Conservation (phyloP, 2,888 invertebrate genomes). For the Imbricaverruca yamaguchii region DNA sequence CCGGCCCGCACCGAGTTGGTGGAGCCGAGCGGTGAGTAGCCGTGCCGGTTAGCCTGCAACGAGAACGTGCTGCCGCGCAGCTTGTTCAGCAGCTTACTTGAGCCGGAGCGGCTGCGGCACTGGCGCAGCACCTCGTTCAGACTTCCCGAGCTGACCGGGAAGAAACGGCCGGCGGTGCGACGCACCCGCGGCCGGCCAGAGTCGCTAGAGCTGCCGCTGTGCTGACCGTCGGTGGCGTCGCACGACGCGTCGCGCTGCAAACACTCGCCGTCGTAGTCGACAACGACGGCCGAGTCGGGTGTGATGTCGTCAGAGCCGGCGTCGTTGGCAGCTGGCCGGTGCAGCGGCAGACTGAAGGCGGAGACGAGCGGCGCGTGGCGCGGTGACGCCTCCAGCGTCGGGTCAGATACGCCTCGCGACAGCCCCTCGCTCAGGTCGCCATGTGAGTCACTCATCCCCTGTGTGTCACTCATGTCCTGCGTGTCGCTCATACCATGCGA, state of each 20-base stretch:
- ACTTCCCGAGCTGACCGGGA: not conserved
- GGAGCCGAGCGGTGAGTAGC: constrained; percentile 11
- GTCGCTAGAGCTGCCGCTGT: not conserved
- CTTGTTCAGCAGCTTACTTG: not conserved
- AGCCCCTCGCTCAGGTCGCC: not conserved
- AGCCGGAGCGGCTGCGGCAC: constrained; percentile 5
- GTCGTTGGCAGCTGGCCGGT: not conserved
- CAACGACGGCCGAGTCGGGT: constrained; percentile 18
- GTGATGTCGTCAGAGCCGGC: constrained; percentile 14
- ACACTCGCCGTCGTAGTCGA: not conserved
- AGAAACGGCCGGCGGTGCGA: not conserved
- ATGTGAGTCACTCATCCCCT: no score
- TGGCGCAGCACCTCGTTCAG: constrained; percentile 6
- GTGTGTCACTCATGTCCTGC: not conserved
- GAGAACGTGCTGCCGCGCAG: constrained; percentile 17
- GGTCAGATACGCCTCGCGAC: not conserved
- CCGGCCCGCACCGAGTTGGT: not conserved
- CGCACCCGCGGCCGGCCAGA: not conserved
- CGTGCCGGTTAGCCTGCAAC: not conserved
- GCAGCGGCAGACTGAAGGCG: not conserved
- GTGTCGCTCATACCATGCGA: not conserved
- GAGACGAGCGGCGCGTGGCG: not conserved
- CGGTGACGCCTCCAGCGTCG: constrained; percentile 5
- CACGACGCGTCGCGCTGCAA: not conserved
- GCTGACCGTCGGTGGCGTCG: not conserved